phyloP scores from a whole-genome alignment of 1,140 invertebrate genomes.

The Halesus radiatus region DNA sequence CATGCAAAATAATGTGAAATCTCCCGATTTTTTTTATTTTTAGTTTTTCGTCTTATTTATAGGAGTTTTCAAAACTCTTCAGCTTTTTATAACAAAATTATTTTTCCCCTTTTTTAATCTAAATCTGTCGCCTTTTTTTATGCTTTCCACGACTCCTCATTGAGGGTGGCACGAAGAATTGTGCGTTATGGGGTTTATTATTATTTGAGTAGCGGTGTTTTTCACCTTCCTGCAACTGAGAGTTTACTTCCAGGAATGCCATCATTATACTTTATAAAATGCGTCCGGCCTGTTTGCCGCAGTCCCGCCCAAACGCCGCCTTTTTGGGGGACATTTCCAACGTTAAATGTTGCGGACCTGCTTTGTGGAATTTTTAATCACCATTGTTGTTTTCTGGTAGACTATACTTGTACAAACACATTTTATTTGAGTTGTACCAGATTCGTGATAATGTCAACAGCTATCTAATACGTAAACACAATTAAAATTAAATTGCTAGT shows the following conservation, averaged over 20 bases:
- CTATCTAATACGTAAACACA: too few relatives aligned
- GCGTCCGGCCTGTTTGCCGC: not conserved
- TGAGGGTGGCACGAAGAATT: not conserved
- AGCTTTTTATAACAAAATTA: too few relatives aligned
- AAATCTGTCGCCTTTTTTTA: not conserved
- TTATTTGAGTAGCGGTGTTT: not conserved
- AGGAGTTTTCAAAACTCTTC: too few relatives aligned
- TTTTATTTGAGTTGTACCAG: too few relatives aligned
- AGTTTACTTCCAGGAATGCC: not conserved
- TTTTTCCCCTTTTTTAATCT: too few relatives aligned
- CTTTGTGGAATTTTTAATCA: not conserved
- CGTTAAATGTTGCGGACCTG: not conserved
- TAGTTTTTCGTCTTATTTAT: too few relatives aligned
- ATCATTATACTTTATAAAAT: not conserved
- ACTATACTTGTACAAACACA: too few relatives aligned
- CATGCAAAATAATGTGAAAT: too few relatives aligned
- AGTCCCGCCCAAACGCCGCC: not conserved
- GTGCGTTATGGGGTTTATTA: conserved; percentile 6
- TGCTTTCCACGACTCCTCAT: not conserved
- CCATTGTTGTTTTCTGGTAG: not conserved
- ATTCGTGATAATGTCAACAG: too few relatives aligned
- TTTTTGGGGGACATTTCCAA: too few relatives aligned
- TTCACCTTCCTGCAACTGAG: not conserved
- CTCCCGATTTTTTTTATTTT: too few relatives aligned
- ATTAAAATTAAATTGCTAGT: too few relatives aligned